Evolutionary conservation across 2,888 invertebrate genomes (phyloP).

Genomic region (Lumbricus terrestris): DNA sequence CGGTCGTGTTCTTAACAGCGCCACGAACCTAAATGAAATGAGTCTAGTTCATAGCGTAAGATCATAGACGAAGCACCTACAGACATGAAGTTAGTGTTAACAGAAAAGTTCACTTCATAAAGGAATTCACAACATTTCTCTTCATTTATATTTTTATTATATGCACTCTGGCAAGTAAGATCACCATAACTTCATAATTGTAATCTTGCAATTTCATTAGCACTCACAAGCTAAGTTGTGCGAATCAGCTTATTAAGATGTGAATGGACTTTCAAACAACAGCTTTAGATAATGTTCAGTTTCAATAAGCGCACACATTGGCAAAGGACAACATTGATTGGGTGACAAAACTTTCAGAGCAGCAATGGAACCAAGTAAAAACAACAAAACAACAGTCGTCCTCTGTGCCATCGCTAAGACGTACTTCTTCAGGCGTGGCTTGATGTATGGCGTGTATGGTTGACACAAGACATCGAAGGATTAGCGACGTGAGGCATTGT

Average conservation of each 20-base stretch:
- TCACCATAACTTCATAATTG: neutral
- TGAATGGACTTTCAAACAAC: neutral
- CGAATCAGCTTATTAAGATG: neutral
- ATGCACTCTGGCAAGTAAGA: neutral
- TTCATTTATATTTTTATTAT: no score
- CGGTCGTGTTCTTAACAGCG: no score
- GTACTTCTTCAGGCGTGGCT: slow-evolving; percentile 63
- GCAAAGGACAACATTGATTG: neutral
- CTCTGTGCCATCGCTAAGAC: neutral
- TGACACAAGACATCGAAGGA: slow-evolving; percentile 64
- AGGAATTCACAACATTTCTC: no score
- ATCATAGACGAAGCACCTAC: no score
- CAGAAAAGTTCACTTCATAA: no score
- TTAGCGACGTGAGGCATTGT: slow-evolving; percentile 60
- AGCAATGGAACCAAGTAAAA: no score
- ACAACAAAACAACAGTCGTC: neutral
- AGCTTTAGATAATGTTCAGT: neutral
- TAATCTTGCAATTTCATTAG: neutral
- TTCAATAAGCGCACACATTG: neutral
- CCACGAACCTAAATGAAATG: no score
- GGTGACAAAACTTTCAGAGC: neutral
- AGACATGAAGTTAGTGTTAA: no score
- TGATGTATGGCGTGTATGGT: slow-evolving; percentile 66
- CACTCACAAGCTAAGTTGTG: neutral
- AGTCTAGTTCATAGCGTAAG: no score